Percentiles rank a stretch among this genome's conserved stretches.
phyloP scores from a whole-genome alignment of 2,113 vertebrate genomes.

The Isichthys henryi region DNA sequence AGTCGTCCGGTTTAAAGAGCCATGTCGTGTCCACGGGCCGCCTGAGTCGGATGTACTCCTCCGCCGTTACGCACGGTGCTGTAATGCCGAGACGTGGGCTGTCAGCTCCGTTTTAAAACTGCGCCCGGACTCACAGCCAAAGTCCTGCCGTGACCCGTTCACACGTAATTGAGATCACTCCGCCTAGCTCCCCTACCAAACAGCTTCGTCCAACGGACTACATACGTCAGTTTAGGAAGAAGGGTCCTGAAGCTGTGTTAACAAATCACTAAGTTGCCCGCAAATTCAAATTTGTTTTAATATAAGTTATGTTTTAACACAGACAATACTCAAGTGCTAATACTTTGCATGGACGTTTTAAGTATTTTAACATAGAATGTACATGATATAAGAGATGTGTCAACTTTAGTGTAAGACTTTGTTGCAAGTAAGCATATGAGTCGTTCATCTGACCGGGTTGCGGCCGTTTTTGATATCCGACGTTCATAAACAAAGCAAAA shows the following conservation, averaged over 20 bases:
- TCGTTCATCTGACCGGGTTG: not conserved
- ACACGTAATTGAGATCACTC: constrained; percentile 46
- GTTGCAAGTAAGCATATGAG: not conserved
- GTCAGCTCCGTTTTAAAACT: constrained; percentile 8
- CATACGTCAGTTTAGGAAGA: not conserved
- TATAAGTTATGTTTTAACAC: not conserved
- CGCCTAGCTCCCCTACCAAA: constrained; percentile 48
- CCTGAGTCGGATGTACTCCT: constrained; percentile 40
- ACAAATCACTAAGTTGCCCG: not conserved
- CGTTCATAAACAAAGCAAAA: not conserved
- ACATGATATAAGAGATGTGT: not conserved
- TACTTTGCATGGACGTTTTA: not conserved
- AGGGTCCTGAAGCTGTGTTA: not conserved
- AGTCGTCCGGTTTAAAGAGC: constrained; percentile 37
- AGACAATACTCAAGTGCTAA: not conserved
- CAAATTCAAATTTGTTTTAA: not conserved
- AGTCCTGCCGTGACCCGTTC: constrained; percentile 51
- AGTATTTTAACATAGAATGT: not conserved
- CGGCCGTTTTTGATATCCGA: not conserved
- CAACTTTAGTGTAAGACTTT: not conserved
- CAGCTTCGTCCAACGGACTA: not conserved
- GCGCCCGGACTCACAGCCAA: constrained; percentile 48
- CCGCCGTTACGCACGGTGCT: not conserved
- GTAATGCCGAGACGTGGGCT: not conserved
- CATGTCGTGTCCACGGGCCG: constrained; percentile 31